Evolutionary conservation across 2,113 vertebrate species (phyloP).

Genomic region (Stegostoma tigrinum): DNA sequence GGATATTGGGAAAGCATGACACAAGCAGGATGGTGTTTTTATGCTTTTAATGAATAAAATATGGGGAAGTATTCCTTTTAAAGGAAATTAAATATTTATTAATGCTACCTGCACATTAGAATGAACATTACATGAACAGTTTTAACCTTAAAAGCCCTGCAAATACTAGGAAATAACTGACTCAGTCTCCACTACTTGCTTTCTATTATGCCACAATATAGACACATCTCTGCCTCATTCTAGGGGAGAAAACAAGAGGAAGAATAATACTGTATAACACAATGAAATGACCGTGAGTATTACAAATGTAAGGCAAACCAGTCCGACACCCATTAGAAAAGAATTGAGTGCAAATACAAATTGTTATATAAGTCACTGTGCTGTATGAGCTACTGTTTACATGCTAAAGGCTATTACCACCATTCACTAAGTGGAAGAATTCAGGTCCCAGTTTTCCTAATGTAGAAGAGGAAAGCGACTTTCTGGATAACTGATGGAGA

Average conservation of each 20-base stretch:
- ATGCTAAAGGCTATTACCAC: no score
- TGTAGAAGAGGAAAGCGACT: no score
- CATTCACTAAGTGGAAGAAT: no score
- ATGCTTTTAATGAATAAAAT: not conserved
- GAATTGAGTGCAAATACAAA: not conserved
- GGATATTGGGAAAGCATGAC: not conserved
- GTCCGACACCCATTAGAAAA: not conserved
- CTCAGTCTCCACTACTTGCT: not conserved
- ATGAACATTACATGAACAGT: not conserved
- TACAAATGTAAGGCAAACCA: not conserved
- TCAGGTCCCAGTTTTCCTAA: no score
- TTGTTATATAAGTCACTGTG: no score
- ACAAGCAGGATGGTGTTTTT: no score
- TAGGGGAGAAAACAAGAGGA: not conserved
- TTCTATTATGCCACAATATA: not conserved
- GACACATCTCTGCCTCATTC: not conserved
- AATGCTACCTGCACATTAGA: not conserved
- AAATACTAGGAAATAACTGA: not conserved
- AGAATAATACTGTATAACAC: not conserved
- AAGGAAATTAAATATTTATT: constrained; percentile 2
- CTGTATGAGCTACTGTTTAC: no score
- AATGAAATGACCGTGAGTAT: not conserved
- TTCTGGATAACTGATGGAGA: no score
- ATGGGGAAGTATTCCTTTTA: not conserved
- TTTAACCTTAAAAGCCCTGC: not conserved